Percentiles rank a stretch among this genome's conserved stretches.
Conservation (phyloP, 2,113 vertebrate species). For the Tetrax tetrax region DNA sequence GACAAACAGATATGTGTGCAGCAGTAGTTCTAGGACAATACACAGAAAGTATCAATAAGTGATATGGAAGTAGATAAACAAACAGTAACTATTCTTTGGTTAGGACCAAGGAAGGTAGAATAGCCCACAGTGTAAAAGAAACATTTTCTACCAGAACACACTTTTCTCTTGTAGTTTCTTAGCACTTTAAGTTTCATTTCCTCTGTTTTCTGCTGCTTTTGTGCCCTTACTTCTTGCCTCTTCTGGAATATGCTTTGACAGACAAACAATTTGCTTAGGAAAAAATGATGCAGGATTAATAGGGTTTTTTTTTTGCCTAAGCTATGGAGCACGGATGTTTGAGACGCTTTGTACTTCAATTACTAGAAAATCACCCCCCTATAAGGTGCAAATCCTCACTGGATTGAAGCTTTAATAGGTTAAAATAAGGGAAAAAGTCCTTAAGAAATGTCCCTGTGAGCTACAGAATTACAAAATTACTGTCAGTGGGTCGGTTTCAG, state of each 20-base stretch:
- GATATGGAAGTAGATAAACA: not conserved
- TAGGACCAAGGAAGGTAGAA: not conserved
- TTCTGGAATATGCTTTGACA: not conserved
- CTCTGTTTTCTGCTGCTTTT: not conserved
- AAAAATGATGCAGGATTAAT: not conserved
- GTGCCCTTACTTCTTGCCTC: not conserved
- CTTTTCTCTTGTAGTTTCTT: not conserved
- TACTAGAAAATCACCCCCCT: not conserved
- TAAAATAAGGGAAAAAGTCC: not conserved
- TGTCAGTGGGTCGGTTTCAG: not conserved
- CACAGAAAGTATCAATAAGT: not conserved
- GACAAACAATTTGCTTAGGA: not conserved
- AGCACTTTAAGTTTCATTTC: not conserved
- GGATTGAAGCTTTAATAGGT: not conserved
- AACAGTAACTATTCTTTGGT: not conserved
- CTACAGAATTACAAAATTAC: not conserved
- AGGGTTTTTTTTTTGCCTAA: not conserved
- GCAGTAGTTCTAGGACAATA: not conserved
- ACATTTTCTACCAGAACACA: not conserved
- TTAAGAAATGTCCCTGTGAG: not conserved
- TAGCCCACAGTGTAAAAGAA: not conserved
- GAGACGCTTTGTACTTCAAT: not conserved
- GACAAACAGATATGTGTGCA: fast-evolving
- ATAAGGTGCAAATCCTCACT: not conserved
- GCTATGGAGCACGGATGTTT: not conserved